phyloP scores from a whole-genome alignment of 1,140 invertebrate genomes.

The Megalopta genalis region DNA sequence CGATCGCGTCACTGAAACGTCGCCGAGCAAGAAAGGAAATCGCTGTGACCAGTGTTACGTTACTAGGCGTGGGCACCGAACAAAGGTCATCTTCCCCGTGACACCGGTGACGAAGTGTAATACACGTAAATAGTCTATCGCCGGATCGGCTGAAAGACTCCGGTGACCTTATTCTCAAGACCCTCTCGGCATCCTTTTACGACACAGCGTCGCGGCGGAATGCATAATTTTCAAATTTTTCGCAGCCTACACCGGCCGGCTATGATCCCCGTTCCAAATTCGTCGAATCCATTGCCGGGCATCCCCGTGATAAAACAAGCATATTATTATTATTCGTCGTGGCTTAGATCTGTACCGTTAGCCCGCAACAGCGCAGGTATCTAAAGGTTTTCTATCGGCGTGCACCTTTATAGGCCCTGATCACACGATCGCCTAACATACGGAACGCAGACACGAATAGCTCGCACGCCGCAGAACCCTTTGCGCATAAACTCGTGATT shows the following conservation, averaged over 20 bases:
- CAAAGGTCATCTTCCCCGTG: slow-evolving; percentile 22
- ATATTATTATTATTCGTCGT: slow-evolving; percentile 25
- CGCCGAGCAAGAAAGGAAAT: background rate
- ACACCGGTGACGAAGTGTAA: slow-evolving; percentile 31
- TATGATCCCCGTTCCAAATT: slow-evolving; percentile 24
- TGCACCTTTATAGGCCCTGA: slow-evolving; percentile 5
- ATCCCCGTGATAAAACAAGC: slow-evolving; percentile 20
- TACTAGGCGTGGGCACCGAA: slow-evolving; percentile 26
- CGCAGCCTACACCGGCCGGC: background rate
- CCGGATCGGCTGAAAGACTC: background rate
- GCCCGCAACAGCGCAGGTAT: background rate
- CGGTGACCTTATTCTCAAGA: slow-evolving; percentile 33
- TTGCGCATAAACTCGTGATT: background rate
- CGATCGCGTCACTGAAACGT: background rate
- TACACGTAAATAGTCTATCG: slow-evolving; percentile 30
- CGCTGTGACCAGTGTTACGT: slow-evolving; percentile 4
- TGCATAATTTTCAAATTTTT: slow-evolving; percentile 34
- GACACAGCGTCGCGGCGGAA: background rate
- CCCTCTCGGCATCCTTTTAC: slow-evolving; percentile 25
- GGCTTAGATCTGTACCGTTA: slow-evolving; percentile 23
- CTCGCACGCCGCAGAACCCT: background rate
- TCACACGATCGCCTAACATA: slow-evolving; percentile 23
- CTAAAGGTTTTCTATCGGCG: slow-evolving; percentile 5
- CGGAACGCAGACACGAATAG: slow-evolving; percentile 14
- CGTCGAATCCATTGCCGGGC: background rate